Conservation (phyloP, 2,797 vertebrate species). For the Arrhamphus sclerolepis region DNA sequence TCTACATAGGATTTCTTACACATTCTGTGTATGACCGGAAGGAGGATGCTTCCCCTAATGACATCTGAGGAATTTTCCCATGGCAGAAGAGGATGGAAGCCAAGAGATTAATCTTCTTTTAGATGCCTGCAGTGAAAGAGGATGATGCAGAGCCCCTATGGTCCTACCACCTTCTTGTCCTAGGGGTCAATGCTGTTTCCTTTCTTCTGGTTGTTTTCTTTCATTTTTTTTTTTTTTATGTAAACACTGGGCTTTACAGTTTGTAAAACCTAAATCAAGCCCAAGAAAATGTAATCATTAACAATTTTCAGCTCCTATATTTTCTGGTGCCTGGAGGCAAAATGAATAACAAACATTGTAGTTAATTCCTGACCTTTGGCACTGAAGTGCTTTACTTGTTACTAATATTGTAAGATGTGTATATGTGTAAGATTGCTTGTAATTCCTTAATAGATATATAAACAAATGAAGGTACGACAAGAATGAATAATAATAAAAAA, state of each 20-base stretch:
- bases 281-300: too few species aligned
- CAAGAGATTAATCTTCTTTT: slow-evolving; percentile 55
- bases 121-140: slow-evolving; percentile 49
- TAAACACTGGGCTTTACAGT: background rate
- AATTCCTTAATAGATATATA: too few species aligned
- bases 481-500: too few species aligned
- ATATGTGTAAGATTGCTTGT: too few species aligned
- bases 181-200: slow-evolving; percentile 21
- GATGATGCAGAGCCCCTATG: slow-evolving; percentile 32
- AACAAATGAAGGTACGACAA: too few species aligned
- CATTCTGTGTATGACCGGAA: slow-evolving; percentile 56
- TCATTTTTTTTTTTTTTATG: slow-evolving; percentile 6
- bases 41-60: slow-evolving; percentile 64
- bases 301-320: too few species aligned
- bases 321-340: too few species aligned
- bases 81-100: slow-evolving; percentile 54
- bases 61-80: slow-evolving; percentile 79
- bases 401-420: too few species aligned
- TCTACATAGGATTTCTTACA: slow-evolving; percentile 56
- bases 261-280: too few species aligned
- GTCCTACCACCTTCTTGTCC: slow-evolving; percentile 48
- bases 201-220: background rate
- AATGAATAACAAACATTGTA: too few species aligned
- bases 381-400: too few species aligned
- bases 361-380: too few species aligned